phyloP scores from a whole-genome alignment of 2,797 vertebrate genomes.

The Tapirus indicus region DNA sequence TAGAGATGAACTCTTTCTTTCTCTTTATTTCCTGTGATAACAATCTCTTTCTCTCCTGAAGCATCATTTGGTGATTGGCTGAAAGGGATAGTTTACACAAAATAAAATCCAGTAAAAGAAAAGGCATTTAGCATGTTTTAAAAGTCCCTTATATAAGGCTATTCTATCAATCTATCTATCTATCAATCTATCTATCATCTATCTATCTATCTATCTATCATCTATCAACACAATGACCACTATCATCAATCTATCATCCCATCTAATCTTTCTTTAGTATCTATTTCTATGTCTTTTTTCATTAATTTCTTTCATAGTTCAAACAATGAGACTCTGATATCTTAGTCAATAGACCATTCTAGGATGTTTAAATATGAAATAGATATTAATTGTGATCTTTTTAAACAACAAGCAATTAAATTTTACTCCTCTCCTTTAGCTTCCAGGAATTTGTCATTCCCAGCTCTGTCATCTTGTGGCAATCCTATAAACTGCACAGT shows the following conservation, averaged over 20 bases:
- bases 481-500: background rate
- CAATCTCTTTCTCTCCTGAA: background rate
- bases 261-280: background rate
- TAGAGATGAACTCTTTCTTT: background rate
- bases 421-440: background rate
- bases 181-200: background rate
- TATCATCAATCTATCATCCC: background rate
- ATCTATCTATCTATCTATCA: too few species aligned
- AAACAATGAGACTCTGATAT: background rate
- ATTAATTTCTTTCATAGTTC: background rate
- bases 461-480: constrained; percentile 32
- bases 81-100: background rate
- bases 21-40: background rate
- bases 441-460: background rate
- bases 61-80: background rate
- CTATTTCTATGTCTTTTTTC: background rate
- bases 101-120: constrained; percentile 10
- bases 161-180: background rate
- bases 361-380: background rate
- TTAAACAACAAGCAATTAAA: background rate
- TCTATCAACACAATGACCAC: background rate
- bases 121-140: background rate
- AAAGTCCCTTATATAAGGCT: background rate
- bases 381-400: background rate
- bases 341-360: background rate